Evolutionary conservation across 2,888 invertebrate species (phyloP).

Genomic region (Drosophila colorata): DNA sequence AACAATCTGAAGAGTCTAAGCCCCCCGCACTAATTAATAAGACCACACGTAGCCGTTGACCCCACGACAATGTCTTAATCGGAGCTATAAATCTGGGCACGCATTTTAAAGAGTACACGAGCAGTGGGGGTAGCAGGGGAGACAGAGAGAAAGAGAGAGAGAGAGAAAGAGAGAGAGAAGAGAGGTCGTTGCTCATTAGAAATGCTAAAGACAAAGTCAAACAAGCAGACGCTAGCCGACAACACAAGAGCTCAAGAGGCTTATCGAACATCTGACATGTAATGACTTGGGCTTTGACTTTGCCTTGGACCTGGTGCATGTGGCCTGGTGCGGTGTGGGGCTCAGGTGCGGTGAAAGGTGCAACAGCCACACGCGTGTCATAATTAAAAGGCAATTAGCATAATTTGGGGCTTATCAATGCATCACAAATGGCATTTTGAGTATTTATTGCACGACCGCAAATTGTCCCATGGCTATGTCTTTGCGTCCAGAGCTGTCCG

Average conservation of each 20-base stretch:
- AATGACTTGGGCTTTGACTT: slow-evolving; percentile 48
- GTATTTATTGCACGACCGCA: slow-evolving; percentile 57
- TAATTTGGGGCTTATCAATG: slow-evolving; percentile 76
- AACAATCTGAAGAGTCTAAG: slow-evolving; percentile 48
- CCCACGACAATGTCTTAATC: slow-evolving; percentile 62
- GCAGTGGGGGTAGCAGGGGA: slow-evolving; percentile 1
- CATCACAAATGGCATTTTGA: slow-evolving; percentile 72
- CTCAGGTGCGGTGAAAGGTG: slow-evolving; percentile 49
- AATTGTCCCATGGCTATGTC: slow-evolving; percentile 10
- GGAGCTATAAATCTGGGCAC: slow-evolving; percentile 63
- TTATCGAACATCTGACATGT: slow-evolving; percentile 70
- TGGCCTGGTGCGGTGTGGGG: slow-evolving; percentile 1
- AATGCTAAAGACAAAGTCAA: slow-evolving; percentile 70
- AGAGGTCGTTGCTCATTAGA: slow-evolving; percentile 51
- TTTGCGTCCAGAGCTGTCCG: slow-evolving; percentile 1
- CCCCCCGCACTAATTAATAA: slow-evolving; percentile 56
- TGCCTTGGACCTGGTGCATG: slow-evolving; percentile 4
- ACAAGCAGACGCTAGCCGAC: slow-evolving; percentile 62
- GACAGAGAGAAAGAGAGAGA: background rate
- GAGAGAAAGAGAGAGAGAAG: background rate
- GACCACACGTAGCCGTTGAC: slow-evolving; percentile 59
- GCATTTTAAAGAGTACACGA: slow-evolving; percentile 64
- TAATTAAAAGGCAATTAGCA: slow-evolving; percentile 78
- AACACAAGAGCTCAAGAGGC: slow-evolving; percentile 57
- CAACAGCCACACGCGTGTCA: slow-evolving; percentile 68